phyloP scores from a whole-genome alignment of 2,888 invertebrate species.

The Drosophila planitibia region DNA sequence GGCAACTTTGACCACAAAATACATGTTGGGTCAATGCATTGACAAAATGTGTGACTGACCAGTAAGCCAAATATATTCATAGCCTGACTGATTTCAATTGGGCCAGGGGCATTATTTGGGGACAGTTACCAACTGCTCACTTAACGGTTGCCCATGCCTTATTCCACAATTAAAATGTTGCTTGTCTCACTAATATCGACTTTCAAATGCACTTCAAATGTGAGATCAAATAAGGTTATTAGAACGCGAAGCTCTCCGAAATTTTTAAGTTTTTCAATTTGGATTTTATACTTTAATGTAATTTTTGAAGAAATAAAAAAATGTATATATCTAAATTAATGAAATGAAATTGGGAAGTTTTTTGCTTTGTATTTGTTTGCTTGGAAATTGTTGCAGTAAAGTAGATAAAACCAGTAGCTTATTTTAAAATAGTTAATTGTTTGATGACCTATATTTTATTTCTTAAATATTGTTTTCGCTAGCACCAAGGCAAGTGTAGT shows the following conservation, averaged over 20 bases:
- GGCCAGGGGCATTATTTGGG: constrained; percentile 17
- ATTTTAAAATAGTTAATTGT: background rate
- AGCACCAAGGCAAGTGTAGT: background rate
- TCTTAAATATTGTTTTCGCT: background rate
- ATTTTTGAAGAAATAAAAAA: background rate
- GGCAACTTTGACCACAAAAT: constrained; percentile 79
- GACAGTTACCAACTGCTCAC: constrained; percentile 47
- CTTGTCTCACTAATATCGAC: background rate
- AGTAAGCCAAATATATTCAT: constrained; percentile 74
- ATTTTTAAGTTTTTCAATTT: background rate
- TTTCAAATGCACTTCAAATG: background rate
- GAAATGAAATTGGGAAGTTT: background rate
- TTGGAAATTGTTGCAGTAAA: background rate
- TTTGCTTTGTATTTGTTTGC: background rate
- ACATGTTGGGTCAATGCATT: constrained; percentile 76
- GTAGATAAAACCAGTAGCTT: fast-evolving
- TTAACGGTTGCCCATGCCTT: constrained; percentile 54
- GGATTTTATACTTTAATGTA: fast-evolving
- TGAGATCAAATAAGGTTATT: background rate
- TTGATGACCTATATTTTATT: background rate
- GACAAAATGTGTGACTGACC: constrained; percentile 55
- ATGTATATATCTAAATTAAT: background rate
- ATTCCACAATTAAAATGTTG: constrained; percentile 71
- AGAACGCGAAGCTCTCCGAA: no score
- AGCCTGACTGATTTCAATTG: constrained; percentile 58